A percentile compares a stretch with the other conserved stretches of the same genome.
Conservation (phyloP, 23 tunicate species). For the Corella eumyota region DNA sequence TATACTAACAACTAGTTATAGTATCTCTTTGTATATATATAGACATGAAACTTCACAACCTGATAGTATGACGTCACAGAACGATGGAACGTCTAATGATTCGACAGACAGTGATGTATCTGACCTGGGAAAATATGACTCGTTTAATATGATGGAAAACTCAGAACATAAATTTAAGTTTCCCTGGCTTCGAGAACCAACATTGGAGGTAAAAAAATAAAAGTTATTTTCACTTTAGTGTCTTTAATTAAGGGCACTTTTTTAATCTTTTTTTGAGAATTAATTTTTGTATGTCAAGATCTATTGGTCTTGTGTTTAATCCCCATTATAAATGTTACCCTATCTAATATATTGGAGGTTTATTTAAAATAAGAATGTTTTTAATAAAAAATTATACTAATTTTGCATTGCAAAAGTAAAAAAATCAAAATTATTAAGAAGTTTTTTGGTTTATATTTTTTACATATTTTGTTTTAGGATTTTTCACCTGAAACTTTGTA, state of each 20-base stretch:
- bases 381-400: too few relatives aligned
- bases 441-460: not conserved
- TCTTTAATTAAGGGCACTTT: not conserved
- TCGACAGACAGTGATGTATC: slow-evolving; percentile 23
- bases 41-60: slow-evolving; percentile 6
- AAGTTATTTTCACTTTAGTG: not conserved
- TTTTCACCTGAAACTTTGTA: slow-evolving; percentile 36
- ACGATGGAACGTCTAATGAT: slow-evolving; percentile 31
- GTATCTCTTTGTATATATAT: not conserved
- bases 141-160: not conserved
- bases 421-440: too few relatives aligned
- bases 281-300: too few relatives aligned
- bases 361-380: not conserved
- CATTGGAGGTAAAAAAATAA: slow-evolving; percentile 18
- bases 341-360: not conserved
- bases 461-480: slow-evolving; percentile 14
- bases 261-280: too few relatives aligned
- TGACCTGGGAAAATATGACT: not conserved
- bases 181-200: slow-evolving; percentile 34
- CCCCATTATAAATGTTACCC: too few relatives aligned
- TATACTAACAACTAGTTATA: too few relatives aligned
- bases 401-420: too few relatives aligned
- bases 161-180: not conserved
- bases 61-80: slow-evolving; percentile 14
- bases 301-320: too few relatives aligned